phyloP scores from a whole-genome alignment of 2,888 invertebrate genomes.

The Hydropsyche betteni region DNA sequence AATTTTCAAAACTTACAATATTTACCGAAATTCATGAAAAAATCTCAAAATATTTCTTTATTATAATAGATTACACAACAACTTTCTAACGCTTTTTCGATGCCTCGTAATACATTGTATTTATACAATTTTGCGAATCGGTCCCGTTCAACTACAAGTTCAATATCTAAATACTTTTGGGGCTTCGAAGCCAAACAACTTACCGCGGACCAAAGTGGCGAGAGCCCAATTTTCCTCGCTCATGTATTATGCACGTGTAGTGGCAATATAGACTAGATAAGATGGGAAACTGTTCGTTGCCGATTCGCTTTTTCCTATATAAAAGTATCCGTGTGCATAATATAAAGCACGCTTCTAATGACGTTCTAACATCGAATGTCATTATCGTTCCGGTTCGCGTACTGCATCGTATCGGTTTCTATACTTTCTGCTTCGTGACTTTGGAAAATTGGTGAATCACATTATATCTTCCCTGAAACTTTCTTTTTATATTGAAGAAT shows the following conservation, averaged over 20 bases:
- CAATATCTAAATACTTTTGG: constrained; percentile 28
- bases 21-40: no score
- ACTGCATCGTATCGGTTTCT: constrained; percentile 21
- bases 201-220: neutral
- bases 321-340: neutral
- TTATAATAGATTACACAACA: no score
- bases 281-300: constrained; percentile 7
- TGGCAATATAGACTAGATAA: neutral
- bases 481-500: no score
- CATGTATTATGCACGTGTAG: neutral
- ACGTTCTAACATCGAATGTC: constrained; percentile 34
- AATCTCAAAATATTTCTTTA: no score
- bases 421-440: no score
- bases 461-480: no score
- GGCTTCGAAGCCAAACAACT: constrained; percentile 29
- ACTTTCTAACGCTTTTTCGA: no score
- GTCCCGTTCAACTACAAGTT: constrained; percentile 7
- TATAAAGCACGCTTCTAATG: constrained; percentile 25
- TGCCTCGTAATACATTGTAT: no score
- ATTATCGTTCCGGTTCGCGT: constrained; percentile 33
- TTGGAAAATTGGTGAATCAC: no score
- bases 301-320: neutral
- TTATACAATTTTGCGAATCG: neutral
- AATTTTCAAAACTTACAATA: no score
- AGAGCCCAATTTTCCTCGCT: no score